A percentile compares a stretch with the other conserved stretches of the same genome.
phyloP scores from a whole-genome alignment of 2,888 invertebrate species.

The Leptarthrus brevirostris region DNA sequence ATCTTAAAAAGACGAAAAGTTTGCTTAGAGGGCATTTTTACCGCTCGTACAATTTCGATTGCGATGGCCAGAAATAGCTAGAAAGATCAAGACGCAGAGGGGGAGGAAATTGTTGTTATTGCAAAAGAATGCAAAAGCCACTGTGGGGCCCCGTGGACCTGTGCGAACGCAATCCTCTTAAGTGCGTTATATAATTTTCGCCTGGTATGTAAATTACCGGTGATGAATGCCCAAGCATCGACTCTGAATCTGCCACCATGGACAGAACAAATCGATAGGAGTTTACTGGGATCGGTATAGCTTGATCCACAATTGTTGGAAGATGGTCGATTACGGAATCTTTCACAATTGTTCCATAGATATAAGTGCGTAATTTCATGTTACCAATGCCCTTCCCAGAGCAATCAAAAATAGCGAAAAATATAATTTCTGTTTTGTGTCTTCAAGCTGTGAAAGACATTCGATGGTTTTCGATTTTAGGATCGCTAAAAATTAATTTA shows the following conservation, averaged over 20 bases:
- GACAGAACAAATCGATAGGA: conserved; percentile 23
- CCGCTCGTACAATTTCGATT: conserved; percentile 14
- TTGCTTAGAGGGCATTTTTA: conserved; percentile 36
- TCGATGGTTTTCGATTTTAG: not conserved
- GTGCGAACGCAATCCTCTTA: conserved; percentile 22
- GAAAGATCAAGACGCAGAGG: not conserved
- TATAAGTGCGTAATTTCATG: conserved; percentile 33
- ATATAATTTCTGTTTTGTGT: not conserved
- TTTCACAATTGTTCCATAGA: conserved; percentile 1
- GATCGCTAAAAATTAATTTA: not conserved
- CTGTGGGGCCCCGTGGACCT: not conserved
- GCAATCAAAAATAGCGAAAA: not conserved
- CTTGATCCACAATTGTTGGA: conserved; percentile 8
- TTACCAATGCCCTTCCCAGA: not conserved
- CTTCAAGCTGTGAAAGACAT: conserved; percentile 11
- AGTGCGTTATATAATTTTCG: conserved; percentile 50
- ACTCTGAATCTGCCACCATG: conserved; percentile 14
- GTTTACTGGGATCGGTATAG: not conserved
- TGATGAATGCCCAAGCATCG: conserved; percentile 23
- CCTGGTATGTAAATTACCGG: conserved; percentile 46
- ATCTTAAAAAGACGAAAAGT: conserved; percentile 21
- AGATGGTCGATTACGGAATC: conserved; percentile 21
- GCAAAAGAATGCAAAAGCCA: not conserved
- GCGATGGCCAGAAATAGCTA: not conserved
- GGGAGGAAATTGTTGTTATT: conserved; percentile 2